A percentile compares a stretch with the other conserved stretches of the same genome.
Evolutionary conservation across 2,888 invertebrate species (phyloP).

Genomic region (Cephus nigrinus): DNA sequence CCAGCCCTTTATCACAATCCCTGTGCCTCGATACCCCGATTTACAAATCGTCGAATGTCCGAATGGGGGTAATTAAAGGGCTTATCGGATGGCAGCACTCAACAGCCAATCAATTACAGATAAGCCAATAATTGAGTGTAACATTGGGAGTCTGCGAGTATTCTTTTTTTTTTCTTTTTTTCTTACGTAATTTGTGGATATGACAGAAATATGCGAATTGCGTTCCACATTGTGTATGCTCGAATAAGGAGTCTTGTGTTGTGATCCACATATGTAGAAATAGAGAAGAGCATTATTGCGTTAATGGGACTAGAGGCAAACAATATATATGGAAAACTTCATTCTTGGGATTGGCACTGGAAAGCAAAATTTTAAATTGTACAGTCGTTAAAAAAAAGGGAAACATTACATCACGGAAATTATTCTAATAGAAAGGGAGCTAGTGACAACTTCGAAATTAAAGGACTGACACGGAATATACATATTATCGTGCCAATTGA

Average conservation of each 20-base stretch:
- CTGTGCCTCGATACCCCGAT: neutral
- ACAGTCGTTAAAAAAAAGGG: neutral
- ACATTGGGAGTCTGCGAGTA: slow-evolving; percentile 29
- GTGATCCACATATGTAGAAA: slow-evolving; percentile 13
- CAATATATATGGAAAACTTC: neutral
- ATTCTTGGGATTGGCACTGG: neutral
- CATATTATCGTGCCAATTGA: slow-evolving; percentile 14
- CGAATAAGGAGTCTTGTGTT: slow-evolving; percentile 9
- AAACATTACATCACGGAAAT: slow-evolving; percentile 19
- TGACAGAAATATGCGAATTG: slow-evolving; percentile 13
- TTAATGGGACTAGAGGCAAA: slow-evolving; percentile 2
- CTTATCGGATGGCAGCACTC: slow-evolving; percentile 9
- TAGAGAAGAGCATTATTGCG: neutral
- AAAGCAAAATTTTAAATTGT: neutral
- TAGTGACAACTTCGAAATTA: neutral
- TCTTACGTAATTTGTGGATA: slow-evolving; percentile 11
- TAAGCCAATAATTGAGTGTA: slow-evolving; percentile 31
- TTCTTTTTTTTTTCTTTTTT: slow-evolving; percentile 12
- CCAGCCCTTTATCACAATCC: slow-evolving; percentile 37
- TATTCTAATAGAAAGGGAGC: neutral
- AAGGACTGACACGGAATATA: neutral
- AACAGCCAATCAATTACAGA: slow-evolving; percentile 36
- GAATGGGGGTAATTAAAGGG: slow-evolving; percentile 3
- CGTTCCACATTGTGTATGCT: slow-evolving; percentile 23
- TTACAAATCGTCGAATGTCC: slow-evolving; percentile 1